phyloP scores from a whole-genome alignment of 2,888 invertebrate species.

The Orthosia incerta region DNA sequence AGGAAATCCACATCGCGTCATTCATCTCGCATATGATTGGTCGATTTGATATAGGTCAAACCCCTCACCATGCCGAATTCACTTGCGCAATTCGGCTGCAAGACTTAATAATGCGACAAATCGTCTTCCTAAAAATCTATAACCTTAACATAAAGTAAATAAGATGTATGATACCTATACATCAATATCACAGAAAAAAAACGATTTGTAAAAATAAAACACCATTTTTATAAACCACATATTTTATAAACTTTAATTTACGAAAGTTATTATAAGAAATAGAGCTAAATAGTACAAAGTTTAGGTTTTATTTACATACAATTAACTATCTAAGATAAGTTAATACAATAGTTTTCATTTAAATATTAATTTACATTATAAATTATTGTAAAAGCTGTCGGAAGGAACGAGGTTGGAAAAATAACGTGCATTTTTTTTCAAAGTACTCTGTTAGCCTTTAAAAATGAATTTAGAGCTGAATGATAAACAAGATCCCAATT shows the following conservation, averaged over 20 bases:
- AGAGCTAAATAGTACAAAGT: slow-evolving; percentile 66
- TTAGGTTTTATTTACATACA: slow-evolving; percentile 67
- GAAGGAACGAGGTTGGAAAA: background rate
- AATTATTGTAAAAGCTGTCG: slow-evolving; percentile 3
- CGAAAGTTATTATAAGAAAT: slow-evolving; percentile 61
- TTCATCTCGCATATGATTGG: no score
- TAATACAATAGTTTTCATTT: slow-evolving; percentile 39
- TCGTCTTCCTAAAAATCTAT: no score
- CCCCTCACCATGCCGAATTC: no score
- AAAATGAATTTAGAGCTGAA: background rate
- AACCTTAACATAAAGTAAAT: no score
- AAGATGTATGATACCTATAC: no score
- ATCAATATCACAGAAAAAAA: no score
- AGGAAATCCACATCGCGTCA: no score
- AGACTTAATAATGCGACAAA: no score
- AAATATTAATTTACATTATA: slow-evolving; percentile 18
- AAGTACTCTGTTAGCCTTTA: background rate
- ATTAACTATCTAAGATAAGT: slow-evolving; percentile 51
- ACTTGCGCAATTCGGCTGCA: no score
- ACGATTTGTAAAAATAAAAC: slow-evolving; percentile 48
- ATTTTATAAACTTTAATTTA: slow-evolving; percentile 68
- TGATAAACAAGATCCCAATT: background rate
- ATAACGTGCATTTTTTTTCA: background rate
- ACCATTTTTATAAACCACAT: slow-evolving; percentile 59
- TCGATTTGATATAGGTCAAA: no score